A percentile compares a stretch with the other conserved stretches of the same genome.
These are phyloP conservation scores for Euphydryas editha DNA, from an alignment of 2,888 invertebrate genomes.

Conservation along the genomic window DNA sequence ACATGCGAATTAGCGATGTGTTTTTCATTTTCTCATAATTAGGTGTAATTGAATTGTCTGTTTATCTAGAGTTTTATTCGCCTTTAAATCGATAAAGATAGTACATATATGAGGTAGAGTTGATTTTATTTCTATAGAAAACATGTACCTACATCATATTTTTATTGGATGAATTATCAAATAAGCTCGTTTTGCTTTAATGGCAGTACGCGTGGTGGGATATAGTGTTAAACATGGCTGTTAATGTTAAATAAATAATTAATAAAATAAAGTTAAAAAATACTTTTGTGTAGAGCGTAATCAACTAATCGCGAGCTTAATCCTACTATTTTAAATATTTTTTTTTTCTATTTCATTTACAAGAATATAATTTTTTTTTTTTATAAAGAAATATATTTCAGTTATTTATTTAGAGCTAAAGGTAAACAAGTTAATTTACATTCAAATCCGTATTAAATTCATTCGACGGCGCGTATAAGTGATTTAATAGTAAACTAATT, in stretches of 20 bases:
- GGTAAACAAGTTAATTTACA: slow-evolving; percentile 28
- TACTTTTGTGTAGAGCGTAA: no score
- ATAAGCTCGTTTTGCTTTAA: neutral
- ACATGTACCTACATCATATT: neutral
- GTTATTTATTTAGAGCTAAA: slow-evolving; percentile 12
- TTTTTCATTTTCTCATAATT: slow-evolving; percentile 11
- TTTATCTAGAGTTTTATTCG: slow-evolving; percentile 1
- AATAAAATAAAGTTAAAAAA: no score
- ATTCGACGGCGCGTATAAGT: slow-evolving; percentile 5
- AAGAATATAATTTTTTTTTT: no score
- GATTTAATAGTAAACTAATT: slow-evolving; percentile 21
- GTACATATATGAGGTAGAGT: neutral
- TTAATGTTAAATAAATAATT: no score
- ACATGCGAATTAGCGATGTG: neutral
- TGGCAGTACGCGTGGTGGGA: no score
- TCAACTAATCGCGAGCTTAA: no score
- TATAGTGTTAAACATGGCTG: no score
- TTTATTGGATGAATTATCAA: neutral
- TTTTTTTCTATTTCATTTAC: no score
- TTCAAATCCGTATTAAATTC: slow-evolving; percentile 16
- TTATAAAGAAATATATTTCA: neutral
- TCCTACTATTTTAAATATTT: no score
- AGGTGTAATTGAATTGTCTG: slow-evolving; percentile 4
- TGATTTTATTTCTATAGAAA: neutral
- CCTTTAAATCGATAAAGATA: slow-evolving; percentile 6